A percentile compares a stretch with the other conserved stretches of the same genome.
Conservation (phyloP, 1,140 invertebrate genomes). For the Eupristina koningsbergeri region DNA sequence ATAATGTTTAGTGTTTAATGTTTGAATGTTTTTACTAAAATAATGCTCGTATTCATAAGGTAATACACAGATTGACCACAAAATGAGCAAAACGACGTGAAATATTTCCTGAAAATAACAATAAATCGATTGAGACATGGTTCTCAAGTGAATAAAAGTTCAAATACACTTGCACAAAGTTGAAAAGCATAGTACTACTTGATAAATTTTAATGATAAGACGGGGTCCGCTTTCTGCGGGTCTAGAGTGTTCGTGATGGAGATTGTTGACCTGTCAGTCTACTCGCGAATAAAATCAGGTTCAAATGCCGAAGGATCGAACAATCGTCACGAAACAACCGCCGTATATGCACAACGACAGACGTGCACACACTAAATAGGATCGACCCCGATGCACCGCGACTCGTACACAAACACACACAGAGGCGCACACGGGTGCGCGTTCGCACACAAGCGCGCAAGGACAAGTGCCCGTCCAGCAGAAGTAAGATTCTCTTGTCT, state of each 20-base stretch:
- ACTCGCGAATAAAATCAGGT: not conserved
- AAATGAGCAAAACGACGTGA: no score
- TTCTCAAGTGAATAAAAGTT: not conserved
- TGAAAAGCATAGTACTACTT: no score
- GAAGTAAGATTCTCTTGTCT: not conserved
- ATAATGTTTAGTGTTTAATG: no score
- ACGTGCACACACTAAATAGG: slow-evolving; percentile 4
- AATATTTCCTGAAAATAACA: no score
- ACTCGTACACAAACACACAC: not conserved
- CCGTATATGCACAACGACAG: not conserved
- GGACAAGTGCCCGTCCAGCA: not conserved
- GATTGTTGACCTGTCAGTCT: slow-evolving; percentile 22
- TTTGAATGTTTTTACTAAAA: no score
- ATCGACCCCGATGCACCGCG: not conserved
- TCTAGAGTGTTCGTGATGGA: not conserved
- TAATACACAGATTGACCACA: no score
- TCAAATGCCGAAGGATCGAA: not conserved
- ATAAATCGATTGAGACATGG: no score
- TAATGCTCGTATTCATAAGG: no score
- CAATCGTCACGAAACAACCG: not conserved
- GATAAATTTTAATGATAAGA: not conserved
- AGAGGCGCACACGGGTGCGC: not conserved
- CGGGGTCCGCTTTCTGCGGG: not conserved
- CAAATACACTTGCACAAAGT: not conserved
- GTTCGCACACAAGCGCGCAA: not conserved